phyloP scores from a whole-genome alignment of 2,797 vertebrate genomes.

The Anas flavirostris region DNA sequence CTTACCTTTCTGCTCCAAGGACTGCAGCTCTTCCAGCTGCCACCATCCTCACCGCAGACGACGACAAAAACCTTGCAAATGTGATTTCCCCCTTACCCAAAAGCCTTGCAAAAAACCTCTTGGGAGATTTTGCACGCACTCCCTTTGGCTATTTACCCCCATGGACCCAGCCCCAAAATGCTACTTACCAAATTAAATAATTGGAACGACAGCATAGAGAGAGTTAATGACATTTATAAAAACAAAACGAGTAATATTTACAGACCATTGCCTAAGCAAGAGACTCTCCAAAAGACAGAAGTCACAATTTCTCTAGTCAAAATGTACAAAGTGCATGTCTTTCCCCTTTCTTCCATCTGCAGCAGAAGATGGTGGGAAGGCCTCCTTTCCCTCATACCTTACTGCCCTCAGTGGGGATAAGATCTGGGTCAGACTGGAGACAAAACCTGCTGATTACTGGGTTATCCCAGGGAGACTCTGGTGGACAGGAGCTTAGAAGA shows the following conservation, averaged over 20 bases:
- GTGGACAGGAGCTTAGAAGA: neutral
- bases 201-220: constrained; percentile 15
- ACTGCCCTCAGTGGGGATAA: neutral
- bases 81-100: neutral
- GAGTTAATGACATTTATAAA: constrained; percentile 76
- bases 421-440: neutral
- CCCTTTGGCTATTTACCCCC: neutral
- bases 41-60: neutral
- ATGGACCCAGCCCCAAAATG: neutral
- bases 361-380: neutral
- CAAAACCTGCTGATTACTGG: neutral
- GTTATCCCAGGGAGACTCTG: neutral
- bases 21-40: neutral
- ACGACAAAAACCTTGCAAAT: neutral
- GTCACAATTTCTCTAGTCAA: constrained; percentile 43
- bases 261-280: constrained; percentile 64
- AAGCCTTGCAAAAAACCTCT: neutral
- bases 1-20: neutral
- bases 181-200: constrained; percentile 17
- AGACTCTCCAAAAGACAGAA: constrained; percentile 55
- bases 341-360: constrained; percentile 32
- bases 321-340: constrained; percentile 69
- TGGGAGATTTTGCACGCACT: neutral
- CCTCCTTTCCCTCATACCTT: neutral
- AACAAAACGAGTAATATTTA: constrained; percentile 65